Conservation (phyloP, 2,113 vertebrate species). For the Labeo catla region DNA sequence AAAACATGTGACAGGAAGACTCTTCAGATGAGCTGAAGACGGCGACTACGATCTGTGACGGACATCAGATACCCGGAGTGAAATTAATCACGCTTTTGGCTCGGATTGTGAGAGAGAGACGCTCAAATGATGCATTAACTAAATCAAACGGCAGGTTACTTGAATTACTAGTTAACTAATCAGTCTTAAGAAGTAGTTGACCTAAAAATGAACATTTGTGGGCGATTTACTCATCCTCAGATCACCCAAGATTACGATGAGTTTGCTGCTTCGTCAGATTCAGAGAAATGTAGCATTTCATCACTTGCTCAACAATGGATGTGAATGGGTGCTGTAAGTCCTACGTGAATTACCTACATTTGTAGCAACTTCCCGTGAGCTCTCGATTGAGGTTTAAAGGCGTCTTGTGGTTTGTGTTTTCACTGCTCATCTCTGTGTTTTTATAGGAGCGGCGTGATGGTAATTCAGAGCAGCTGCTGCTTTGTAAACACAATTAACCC, state of each 20-base stretch:
- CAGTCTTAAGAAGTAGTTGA: background rate
- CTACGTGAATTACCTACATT: background rate
- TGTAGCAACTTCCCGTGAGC: background rate
- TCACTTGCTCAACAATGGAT: no score
- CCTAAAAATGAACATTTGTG: background rate
- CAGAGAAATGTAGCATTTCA: no score
- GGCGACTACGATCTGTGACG: background rate
- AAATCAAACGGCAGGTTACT: no score
- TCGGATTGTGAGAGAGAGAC: background rate
- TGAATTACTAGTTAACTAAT: background rate
- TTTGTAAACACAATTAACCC: constrained; percentile 70
- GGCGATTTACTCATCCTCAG: no score
- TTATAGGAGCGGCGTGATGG: constrained; percentile 23
- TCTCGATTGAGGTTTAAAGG: background rate
- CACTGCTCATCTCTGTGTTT: background rate
- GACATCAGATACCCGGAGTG: background rate
- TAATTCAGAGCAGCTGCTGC: constrained; percentile 39
- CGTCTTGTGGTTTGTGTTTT: background rate
- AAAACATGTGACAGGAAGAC: constrained; percentile 62
- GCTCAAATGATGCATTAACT: background rate
- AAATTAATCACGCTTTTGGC: background rate
- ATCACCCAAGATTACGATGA: no score
- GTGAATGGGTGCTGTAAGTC: no score
- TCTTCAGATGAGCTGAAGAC: background rate
- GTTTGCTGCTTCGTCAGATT: no score